These are phyloP conservation scores for Coecobrya sp. DNA, from an alignment of 2,888 invertebrate species.

Conservation along the genomic window DNA sequence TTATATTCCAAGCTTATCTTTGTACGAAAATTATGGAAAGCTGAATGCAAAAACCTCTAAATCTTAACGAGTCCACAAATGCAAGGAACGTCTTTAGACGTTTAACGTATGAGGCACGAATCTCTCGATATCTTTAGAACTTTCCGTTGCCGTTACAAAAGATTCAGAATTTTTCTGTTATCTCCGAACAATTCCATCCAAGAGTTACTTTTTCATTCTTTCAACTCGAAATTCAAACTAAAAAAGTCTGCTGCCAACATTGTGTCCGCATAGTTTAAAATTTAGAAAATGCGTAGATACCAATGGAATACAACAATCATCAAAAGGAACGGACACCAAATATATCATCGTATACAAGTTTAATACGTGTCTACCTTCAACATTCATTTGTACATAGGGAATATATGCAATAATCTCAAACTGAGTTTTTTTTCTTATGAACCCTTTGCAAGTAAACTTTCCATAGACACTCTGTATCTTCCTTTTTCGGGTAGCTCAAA, in stretches of 20 bases:
- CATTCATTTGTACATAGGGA: no score
- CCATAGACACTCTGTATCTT: not conserved
- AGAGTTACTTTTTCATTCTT: not conserved
- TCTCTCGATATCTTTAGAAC: no score
- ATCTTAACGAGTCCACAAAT: not conserved
- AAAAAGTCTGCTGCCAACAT: not conserved
- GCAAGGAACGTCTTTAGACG: no score
- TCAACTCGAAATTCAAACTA: not conserved
- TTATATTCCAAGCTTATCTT: not conserved
- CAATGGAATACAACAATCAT: not conserved
- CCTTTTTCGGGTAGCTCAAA: not conserved
- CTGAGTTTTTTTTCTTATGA: no score
- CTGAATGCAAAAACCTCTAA: not conserved
- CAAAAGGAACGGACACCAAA: not conserved
- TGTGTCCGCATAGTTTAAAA: not conserved
- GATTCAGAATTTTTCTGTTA: no score
- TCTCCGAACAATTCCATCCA: no score
- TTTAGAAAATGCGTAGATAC: not conserved
- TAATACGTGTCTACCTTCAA: no score
- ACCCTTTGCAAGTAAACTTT: no score
- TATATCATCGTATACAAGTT: not conserved
- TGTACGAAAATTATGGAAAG: not conserved
- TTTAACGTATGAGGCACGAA: not conserved
- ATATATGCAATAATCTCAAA: no score
- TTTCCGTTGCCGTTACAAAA: no score